Evolutionary conservation across 2,797 vertebrate genomes (phyloP), one percentile per base, ranked within the genome.

Genomic region (Sebastes cheni): DNA sequence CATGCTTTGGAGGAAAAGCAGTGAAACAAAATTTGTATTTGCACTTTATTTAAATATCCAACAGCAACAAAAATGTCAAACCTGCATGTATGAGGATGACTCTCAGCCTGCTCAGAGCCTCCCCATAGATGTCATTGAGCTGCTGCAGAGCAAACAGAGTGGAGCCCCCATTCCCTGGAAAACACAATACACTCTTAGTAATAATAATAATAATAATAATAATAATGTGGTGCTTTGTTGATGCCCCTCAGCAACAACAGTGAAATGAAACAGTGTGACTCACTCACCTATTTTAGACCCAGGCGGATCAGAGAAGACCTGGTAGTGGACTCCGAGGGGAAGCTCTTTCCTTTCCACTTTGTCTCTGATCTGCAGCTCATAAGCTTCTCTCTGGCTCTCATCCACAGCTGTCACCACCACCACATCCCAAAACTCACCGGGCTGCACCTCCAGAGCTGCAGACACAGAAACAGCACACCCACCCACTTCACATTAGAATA

Each of bases 41-140:
- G 0, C 11, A 6, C 8, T 30, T 42, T 23, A 7, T 29, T 36
- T 39, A 46, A 30, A 66, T 42, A 11, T 52, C 1, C 2, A 20
- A n/a, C 4, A 34, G 5, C 3, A 54, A 16, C 20, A 39, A 12
- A 0, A 72, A 54, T 20, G 4, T 69, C 86, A 71, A 95, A 99
- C 98, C 98, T 92, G 98, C 98, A 86, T 99, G 98, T 86, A 99
- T 98, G 61, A 99, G 91, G 27, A 99, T 88, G 80, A 98, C 89
- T 78, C 85, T 96, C 89, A 97, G 88, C 67, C 85, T 93, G 79
- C 91, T 77, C 93, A 98, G 94, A 59, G 90, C 66, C 61, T 95
- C 93, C 79, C 96, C 97, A 82, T 96, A 99, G 11, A 95, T 81
- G 30, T 96, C 94, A 78, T 92, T 90, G 82, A 99, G 91, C 84